phyloP scores from a whole-genome alignment of 2,797 vertebrate species.

The Sternotherus odoratus region DNA sequence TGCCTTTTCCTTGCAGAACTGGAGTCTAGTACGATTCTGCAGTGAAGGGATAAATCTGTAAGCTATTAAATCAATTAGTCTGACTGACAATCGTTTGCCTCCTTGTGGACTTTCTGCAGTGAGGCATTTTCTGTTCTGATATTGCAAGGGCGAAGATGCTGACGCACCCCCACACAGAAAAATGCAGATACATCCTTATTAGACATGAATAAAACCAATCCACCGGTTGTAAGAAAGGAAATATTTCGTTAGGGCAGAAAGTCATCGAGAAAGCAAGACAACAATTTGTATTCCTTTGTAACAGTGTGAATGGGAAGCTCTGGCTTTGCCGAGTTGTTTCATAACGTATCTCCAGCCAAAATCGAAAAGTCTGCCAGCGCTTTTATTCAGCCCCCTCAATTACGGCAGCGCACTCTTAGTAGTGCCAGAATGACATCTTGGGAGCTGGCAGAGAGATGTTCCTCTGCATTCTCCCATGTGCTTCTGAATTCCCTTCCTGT shows the following conservation, averaged over 20 bases:
- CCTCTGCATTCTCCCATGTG: not conserved
- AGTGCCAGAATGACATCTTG: slow-evolving; percentile 61
- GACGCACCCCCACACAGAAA: slow-evolving; percentile 28
- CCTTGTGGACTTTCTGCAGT: slow-evolving; percentile 8
- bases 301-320: slow-evolving; percentile 52
- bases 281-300: slow-evolving; percentile 65
- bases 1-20: not conserved
- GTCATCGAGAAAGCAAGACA: slow-evolving; percentile 54
- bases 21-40: slow-evolving; percentile 29
- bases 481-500: not conserved
- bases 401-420: slow-evolving; percentile 15
- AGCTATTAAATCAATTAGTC: slow-evolving; percentile 38
- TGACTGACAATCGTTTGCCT: slow-evolving; percentile 56
- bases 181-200: slow-evolving; percentile 15
- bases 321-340: slow-evolving; percentile 61
- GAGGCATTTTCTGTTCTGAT: not conserved
- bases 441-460: slow-evolving; percentile 44
- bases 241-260: slow-evolving; percentile 60
- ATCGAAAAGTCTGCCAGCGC: slow-evolving; percentile 50
- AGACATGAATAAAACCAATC: slow-evolving; percentile 20
- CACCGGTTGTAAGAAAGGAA: slow-evolving; percentile 67
- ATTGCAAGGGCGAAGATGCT: slow-evolving; percentile 45
- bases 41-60: not conserved
- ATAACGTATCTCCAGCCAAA: slow-evolving; percentile 43
- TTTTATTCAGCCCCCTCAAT: slow-evolving; percentile 53